Evolutionary conservation across 2,113 vertebrate genomes (phyloP).

Genomic region (Rissa tridactyla): DNA sequence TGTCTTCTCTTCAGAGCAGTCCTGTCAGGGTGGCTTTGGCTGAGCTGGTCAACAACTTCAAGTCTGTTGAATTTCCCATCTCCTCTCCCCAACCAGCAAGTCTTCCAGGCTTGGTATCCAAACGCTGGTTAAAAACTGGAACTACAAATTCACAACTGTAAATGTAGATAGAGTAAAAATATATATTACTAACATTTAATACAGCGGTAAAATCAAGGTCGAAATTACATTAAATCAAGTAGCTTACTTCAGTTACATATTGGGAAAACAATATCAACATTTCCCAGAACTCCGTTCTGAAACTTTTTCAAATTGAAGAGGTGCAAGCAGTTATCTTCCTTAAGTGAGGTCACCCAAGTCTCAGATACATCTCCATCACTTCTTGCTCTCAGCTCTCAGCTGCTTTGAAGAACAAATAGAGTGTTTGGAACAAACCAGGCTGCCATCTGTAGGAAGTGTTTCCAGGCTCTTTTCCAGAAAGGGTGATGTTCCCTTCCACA

Average conservation of each 20-base stretch:
- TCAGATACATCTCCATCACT: background rate
- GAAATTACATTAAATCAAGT: background rate
- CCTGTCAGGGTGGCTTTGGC: background rate
- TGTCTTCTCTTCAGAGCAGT: background rate
- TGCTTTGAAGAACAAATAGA: conserved; percentile 30
- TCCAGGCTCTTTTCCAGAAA: conserved; percentile 54
- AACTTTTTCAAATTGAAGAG: background rate
- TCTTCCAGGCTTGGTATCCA: background rate
- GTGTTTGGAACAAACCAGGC: conserved; percentile 39
- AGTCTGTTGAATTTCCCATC: background rate
- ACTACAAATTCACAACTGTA: background rate
- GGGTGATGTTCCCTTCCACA: conserved; percentile 20
- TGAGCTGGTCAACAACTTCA: background rate
- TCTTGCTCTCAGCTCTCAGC: conserved; percentile 13
- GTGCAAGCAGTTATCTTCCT: background rate
- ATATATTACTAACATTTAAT: background rate
- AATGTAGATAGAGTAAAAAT: background rate
- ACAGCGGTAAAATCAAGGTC: background rate
- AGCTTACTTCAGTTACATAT: background rate
- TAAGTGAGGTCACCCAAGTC: conserved; percentile 5
- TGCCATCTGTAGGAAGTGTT: conserved; percentile 48
- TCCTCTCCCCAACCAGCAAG: rapidly evolving
- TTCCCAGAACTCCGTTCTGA: background rate
- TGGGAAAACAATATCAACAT: background rate
- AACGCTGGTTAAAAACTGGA: background rate